Evolutionary conservation across 2,888 invertebrate genomes (phyloP).

Genomic region (Eutolmus rufibarbis): DNA sequence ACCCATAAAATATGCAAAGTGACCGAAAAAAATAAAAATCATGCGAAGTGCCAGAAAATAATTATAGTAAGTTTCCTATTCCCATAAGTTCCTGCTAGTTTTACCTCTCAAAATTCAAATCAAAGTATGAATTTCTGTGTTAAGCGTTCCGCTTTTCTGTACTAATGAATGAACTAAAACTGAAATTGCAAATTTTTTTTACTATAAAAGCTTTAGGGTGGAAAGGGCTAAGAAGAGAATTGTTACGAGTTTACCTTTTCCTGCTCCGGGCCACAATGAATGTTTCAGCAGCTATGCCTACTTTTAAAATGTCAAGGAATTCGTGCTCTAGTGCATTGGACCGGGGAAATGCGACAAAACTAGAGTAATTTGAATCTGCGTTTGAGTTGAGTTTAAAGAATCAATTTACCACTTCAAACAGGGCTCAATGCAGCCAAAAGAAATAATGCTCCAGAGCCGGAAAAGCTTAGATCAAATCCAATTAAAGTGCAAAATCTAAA

Average conservation of each 20-base stretch:
- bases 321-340: background rate
- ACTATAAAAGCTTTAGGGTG: background rate
- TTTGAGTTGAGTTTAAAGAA: background rate
- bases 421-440: background rate
- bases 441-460: background rate
- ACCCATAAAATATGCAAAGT: no score
- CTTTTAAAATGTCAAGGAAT: background rate
- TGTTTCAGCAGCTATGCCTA: background rate
- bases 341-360: background rate
- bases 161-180: no score
- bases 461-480: background rate
- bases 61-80: no score
- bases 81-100: no score
- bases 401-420: background rate
- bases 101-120: no score
- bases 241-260: background rate
- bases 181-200: background rate
- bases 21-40: no score
- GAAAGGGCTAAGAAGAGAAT: background rate
- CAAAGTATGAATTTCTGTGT: no score
- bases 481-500: constrained; percentile 5
- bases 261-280: background rate
- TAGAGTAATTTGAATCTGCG: background rate
- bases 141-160: no score
- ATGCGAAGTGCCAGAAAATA: no score